These are phyloP conservation scores for Microcebus tavaratra DNA, from an alignment of 2,113 vertebrate species.

Conservation along the genomic window DNA sequence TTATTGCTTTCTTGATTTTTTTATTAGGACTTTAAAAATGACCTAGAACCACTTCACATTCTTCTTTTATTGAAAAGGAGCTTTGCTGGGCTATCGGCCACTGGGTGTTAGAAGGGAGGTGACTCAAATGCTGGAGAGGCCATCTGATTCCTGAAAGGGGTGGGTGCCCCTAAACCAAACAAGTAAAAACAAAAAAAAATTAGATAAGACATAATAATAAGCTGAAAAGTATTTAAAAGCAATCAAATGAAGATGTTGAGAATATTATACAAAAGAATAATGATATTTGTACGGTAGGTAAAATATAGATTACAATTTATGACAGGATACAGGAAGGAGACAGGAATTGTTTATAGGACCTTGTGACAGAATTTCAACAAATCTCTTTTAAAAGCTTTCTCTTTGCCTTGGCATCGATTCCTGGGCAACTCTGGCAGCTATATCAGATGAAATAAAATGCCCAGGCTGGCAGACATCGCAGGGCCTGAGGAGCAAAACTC, in stretches of 20 bases:
- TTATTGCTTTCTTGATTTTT: conserved; percentile 16
- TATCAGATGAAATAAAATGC: conserved; percentile 73
- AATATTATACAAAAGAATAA: conserved; percentile 83
- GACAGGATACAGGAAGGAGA: conserved; percentile 88
- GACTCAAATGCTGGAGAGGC: background rate
- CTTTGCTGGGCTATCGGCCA: background rate
- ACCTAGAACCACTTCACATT: background rate
- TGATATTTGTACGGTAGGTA: conserved; percentile 79
- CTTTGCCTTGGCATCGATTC: conserved; percentile 83
- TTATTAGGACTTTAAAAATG: background rate
- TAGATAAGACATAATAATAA: conserved; percentile 76
- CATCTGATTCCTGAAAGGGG: conserved; percentile 58
- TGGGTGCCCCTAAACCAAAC: conserved; percentile 65
- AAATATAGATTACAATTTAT: conserved; percentile 85
- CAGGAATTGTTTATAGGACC: conserved; percentile 82
- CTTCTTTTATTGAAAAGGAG: conserved; percentile 33
- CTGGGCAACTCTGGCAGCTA: conserved; percentile 76
- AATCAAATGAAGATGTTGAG: conserved; percentile 76
- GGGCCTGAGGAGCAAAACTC: conserved; percentile 73
- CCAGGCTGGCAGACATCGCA: conserved; percentile 69
- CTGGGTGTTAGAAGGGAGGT: background rate
- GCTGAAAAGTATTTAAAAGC: conserved; percentile 79
- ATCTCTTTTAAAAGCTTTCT: conserved; percentile 82
- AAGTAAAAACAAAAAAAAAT: conserved; percentile 45
- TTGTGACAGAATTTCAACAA: conserved; percentile 82